A percentile compares a stretch with the other conserved stretches of the same genome.
Conservation (phyloP, 2,797 vertebrate genomes). For the Taenioides sp. region DNA sequence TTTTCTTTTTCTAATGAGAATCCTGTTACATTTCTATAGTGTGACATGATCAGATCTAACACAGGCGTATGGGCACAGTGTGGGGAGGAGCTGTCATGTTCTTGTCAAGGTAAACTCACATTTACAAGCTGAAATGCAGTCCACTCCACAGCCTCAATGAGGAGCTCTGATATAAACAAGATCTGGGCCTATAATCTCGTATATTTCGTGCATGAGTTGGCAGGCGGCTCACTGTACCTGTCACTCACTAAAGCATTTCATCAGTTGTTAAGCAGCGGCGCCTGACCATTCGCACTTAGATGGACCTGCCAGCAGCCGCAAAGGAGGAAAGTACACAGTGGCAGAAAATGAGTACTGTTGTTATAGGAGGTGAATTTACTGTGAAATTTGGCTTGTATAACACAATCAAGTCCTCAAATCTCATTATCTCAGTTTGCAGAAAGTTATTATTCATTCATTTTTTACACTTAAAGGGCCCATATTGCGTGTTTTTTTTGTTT, state of each 20-base stretch:
- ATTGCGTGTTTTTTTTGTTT: too few species aligned
- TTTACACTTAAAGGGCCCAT: too few species aligned
- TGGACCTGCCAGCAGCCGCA: constrained; percentile 29
- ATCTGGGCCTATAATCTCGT: constrained; percentile 24
- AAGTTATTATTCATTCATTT: too few species aligned
- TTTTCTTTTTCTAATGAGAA: constrained; percentile 20
- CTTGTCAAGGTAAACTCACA: constrained; percentile 13
- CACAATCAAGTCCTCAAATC: too few species aligned
- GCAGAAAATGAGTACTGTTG: constrained; percentile 15
- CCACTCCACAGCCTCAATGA: neutral
- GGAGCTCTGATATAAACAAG: constrained; percentile 17
- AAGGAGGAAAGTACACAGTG: constrained; percentile 21
- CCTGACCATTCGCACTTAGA: constrained; percentile 32
- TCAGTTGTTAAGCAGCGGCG: constrained; percentile 57
- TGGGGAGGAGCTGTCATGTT: neutral
- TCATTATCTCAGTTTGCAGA: too few species aligned
- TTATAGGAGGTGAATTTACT: neutral
- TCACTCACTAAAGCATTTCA: constrained; percentile 52
- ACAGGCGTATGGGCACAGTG: constrained; percentile 1
- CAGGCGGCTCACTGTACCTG: constrained; percentile 38
- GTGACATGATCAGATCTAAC: constrained; percentile 27
- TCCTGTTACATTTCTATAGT: constrained; percentile 19
- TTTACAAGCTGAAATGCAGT: constrained; percentile 16
- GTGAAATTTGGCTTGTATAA: too few species aligned
- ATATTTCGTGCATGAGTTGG: constrained; percentile 47